Percentiles rank a stretch among this genome's conserved stretches.
phyloP scores from a whole-genome alignment of 2,113 vertebrate genomes.

The Arvicanthis niloticus region DNA sequence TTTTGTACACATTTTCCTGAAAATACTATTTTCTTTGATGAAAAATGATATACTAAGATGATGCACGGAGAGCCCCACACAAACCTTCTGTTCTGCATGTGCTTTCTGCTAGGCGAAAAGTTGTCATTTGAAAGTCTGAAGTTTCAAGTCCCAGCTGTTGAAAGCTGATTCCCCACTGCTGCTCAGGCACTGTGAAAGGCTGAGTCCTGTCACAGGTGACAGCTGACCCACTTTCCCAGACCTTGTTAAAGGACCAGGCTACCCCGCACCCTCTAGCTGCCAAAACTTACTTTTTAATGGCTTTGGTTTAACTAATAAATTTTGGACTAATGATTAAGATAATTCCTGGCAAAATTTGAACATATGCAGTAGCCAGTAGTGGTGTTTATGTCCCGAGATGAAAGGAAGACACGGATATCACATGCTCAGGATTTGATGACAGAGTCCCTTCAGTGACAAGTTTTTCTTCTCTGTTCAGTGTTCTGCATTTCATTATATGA shows the following conservation, averaged over 20 bases:
- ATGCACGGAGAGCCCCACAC: not conserved
- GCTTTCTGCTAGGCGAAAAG: constrained; percentile 64
- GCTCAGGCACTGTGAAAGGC: constrained; percentile 73
- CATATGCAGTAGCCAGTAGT: not conserved
- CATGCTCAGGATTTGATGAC: not conserved
- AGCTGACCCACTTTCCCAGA: constrained; percentile 84
- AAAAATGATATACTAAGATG: not conserved
- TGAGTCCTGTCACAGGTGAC: constrained; percentile 77
- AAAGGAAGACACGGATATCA: not conserved
- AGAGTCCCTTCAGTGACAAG: not conserved
- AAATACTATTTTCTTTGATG: not conserved
- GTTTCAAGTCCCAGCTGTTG: constrained; percentile 84
- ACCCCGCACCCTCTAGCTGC: not conserved
- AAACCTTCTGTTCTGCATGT: not conserved
- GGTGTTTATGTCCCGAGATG: not conserved
- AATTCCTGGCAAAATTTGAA: constrained; percentile 28
- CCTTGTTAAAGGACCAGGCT: constrained; percentile 47
- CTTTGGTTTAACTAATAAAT: constrained; percentile 69
- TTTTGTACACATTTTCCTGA: constrained; percentile 9
- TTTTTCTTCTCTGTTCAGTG: not conserved
- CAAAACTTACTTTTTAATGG: constrained; percentile 54
- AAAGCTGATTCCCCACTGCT: constrained; percentile 80
- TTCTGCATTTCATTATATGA: constrained; percentile 29
- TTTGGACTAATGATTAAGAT: constrained; percentile 43
- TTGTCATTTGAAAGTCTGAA: constrained; percentile 74